phyloP scores from a whole-genome alignment of 2,797 vertebrate genomes.

The Hydrocynus forskahlii region DNA sequence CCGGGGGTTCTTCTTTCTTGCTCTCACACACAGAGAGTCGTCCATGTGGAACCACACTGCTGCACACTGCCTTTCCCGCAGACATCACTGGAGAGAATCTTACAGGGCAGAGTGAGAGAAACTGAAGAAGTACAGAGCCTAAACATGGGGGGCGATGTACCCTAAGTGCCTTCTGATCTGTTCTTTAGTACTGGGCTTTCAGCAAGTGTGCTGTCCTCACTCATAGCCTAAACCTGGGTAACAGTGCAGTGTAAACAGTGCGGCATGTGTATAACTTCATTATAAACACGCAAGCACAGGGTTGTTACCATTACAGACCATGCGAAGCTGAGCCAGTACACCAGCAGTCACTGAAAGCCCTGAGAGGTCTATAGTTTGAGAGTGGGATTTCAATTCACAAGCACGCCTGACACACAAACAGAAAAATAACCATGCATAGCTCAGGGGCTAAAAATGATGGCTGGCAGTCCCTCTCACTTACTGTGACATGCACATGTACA shows the following conservation, averaged over 20 bases:
- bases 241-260: constrained; percentile 20
- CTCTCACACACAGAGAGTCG: constrained; percentile 38
- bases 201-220: not conserved
- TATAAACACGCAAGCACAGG: not conserved
- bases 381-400: not conserved
- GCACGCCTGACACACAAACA: constrained; percentile 12
- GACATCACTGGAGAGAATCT: constrained; percentile 12
- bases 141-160: not conserved
- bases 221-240: constrained; percentile 4
- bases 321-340: not conserved
- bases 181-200: not conserved
- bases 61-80: constrained; percentile 28
- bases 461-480: constrained; percentile 16
- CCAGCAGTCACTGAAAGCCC: not conserved
- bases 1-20: constrained; percentile 16
- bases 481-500: constrained; percentile 22
- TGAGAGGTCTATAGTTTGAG: not conserved
- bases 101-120: not conserved
- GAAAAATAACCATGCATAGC: constrained; percentile 44
- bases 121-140: constrained; percentile 19
- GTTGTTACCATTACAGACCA: not conserved
- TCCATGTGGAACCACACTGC: constrained; percentile 34
- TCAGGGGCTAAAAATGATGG: constrained; percentile 30
- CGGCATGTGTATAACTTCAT: constrained; percentile 11
- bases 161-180: not conserved